Evolutionary conservation across 2,113 vertebrate genomes (phyloP).

Genomic region (Cryptoleucopteryx plumbea): DNA sequence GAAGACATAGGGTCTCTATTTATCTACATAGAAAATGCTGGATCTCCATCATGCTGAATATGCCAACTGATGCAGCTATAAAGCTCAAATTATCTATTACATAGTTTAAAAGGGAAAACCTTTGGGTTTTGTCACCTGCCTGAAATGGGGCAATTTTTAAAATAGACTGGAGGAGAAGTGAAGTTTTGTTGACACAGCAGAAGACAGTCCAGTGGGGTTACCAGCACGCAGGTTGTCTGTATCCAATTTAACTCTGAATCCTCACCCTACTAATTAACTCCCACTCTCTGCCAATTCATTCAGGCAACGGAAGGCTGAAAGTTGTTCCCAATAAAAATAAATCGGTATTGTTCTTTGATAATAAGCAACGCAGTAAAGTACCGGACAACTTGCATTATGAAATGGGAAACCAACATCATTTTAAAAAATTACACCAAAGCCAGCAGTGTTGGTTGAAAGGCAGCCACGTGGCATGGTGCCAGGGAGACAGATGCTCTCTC

Average conservation of each 20-base stretch:
- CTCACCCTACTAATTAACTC: neutral
- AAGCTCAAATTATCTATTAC: neutral
- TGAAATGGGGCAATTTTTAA: neutral
- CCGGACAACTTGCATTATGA: neutral
- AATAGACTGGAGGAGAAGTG: neutral
- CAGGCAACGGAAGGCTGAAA: neutral
- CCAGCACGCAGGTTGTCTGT: neutral
- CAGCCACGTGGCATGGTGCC: neutral
- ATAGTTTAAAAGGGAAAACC: neutral
- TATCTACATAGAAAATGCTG: neutral
- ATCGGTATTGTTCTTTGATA: neutral
- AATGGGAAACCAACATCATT: neutral
- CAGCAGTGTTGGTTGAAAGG: neutral
- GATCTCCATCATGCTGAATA: neutral
- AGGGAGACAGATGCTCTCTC: neutral
- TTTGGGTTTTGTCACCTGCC: neutral
- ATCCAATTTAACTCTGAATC: neutral
- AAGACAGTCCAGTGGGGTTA: neutral
- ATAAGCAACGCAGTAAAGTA: neutral
- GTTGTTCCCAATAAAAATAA: neutral
- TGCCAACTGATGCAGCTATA: neutral
- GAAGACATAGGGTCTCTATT: neutral
- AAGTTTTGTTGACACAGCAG: neutral
- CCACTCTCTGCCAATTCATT: neutral
- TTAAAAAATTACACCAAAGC: neutral